A percentile compares a stretch with the other conserved stretches of the same genome.
Conservation (phyloP, 2,797 vertebrate genomes). For the Neosilurus hyrtlii region DNA sequence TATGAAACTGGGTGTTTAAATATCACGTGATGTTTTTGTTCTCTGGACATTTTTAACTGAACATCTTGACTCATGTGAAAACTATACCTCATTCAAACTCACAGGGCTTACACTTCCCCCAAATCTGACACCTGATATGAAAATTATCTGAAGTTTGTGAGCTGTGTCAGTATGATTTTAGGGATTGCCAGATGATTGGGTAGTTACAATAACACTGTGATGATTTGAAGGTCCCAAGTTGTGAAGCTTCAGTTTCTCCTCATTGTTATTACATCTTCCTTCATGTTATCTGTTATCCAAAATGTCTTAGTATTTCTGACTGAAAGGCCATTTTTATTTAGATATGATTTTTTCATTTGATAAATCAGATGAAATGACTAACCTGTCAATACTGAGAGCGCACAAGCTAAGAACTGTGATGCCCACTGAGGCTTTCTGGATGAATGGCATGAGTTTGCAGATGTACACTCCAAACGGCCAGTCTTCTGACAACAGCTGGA, state of each 20-base stretch:
- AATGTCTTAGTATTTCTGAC: neutral
- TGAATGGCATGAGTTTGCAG: conserved; percentile 94
- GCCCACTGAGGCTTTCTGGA: conserved; percentile 95
- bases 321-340: neutral
- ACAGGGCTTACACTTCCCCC: neutral
- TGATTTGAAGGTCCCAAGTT: neutral
- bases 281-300: neutral
- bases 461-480: conserved; percentile 93
- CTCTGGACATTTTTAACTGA: neutral
- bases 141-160: neutral
- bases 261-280: neutral
- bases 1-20: no score
- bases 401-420: conserved; percentile 96
- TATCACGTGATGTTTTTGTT: neutral
- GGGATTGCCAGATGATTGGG: neutral
- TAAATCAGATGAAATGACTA: neutral
- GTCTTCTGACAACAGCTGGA: conserved; percentile 85
- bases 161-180: neutral
- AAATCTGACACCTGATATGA: neutral
- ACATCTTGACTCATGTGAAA: neutral
- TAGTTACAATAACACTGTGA: neutral
- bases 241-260: neutral
- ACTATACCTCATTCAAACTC: neutral
- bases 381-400: conserved; percentile 94
- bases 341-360: neutral